A percentile compares a stretch with the other conserved stretches of the same genome.
These are phyloP conservation scores for Microtus oregoni DNA, from an alignment of 2,113 vertebrate genomes.

Conservation along the genomic window DNA sequence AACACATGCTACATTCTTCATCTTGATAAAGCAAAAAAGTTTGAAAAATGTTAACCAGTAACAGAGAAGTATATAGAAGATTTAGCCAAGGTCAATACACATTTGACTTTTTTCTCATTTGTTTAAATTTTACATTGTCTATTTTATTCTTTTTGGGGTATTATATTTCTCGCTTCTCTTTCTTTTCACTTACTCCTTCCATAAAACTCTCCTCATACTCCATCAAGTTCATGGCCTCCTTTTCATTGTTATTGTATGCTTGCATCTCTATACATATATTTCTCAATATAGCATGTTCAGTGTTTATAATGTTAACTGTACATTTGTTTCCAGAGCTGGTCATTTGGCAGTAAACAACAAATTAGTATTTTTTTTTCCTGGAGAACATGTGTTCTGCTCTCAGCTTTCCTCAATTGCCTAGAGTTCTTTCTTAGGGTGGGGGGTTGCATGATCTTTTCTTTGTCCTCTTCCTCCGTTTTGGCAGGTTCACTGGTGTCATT, in stretches of 20 bases:
- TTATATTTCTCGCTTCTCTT: background rate
- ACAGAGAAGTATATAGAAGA: background rate
- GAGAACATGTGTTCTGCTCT: background rate
- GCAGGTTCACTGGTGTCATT: background rate
- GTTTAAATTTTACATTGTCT: background rate
- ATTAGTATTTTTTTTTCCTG: background rate
- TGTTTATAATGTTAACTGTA: background rate
- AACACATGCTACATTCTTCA: background rate
- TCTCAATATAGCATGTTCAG: background rate
- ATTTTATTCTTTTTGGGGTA: background rate
- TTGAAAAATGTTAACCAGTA: background rate
- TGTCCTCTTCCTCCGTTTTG: background rate
- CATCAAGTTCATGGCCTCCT: background rate
- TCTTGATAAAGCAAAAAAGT: background rate
- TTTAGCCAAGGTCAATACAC: background rate
- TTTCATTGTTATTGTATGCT: background rate
- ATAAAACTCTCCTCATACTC: background rate
- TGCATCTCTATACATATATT: background rate
- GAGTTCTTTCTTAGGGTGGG: background rate
- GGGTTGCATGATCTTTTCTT: background rate
- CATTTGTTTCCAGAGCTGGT: background rate
- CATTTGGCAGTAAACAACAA: background rate
- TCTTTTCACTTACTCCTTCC: background rate
- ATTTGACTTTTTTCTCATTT: background rate
- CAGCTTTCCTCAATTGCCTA: background rate